phyloP scores from a whole-genome alignment of 2,888 invertebrate species.

The Mesoligia furuncula region DNA sequence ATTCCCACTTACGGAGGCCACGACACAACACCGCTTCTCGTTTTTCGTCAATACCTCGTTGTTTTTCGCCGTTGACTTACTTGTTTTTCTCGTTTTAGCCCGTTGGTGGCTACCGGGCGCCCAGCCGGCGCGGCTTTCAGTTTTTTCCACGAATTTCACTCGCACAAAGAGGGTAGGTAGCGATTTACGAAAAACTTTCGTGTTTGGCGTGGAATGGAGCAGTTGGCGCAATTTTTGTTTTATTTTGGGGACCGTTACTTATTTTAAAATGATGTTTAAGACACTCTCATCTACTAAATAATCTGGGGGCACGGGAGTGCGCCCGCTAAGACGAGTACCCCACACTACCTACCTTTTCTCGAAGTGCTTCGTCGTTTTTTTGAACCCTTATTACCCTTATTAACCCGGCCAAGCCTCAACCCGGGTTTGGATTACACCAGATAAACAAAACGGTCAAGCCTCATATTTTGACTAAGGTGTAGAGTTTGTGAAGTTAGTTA shows the following conservation, averaged over 20 bases:
- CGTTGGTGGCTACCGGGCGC: slow-evolving; percentile 55
- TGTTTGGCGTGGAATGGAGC: slow-evolving; percentile 50
- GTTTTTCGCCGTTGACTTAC: slow-evolving; percentile 61
- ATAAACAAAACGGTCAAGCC: no score
- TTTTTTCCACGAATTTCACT: slow-evolving; percentile 73
- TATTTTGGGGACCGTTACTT: neutral
- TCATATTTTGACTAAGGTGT: no score
- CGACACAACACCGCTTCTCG: slow-evolving; percentile 63
- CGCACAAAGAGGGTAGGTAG: slow-evolving; percentile 66
- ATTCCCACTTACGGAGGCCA: slow-evolving; percentile 60
- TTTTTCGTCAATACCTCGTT: slow-evolving; percentile 72
- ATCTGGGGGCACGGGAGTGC: no score
- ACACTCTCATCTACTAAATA: no score
- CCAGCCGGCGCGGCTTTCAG: slow-evolving; percentile 56
- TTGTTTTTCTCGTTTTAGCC: slow-evolving; percentile 62
- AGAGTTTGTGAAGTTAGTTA: no score
- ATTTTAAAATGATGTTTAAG: neutral
- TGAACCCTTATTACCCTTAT: no score
- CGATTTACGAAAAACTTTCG: slow-evolving; percentile 70
- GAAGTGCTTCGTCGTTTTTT: no score
- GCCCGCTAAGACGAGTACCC: no score
- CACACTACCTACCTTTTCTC: no score
- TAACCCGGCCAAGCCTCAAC: no score
- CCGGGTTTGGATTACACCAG: no score
- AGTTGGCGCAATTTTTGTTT: neutral